Evolutionary conservation across 2,113 vertebrate species (phyloP).

Genomic region (Aptenodytes forsteri): DNA sequence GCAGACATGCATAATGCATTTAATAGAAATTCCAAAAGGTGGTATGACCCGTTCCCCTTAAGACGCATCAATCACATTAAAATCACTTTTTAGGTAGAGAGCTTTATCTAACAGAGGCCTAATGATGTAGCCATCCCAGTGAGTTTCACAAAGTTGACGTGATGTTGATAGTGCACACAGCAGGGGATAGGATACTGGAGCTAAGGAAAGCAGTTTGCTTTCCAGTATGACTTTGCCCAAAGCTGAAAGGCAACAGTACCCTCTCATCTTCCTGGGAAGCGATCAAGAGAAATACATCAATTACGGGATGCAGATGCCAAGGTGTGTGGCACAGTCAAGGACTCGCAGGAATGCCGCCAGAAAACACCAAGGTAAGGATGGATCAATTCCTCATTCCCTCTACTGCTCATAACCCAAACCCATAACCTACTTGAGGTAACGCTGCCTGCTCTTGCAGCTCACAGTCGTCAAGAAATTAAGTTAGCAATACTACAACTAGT

Average conservation of each 20-base stretch:
- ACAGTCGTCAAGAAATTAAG: neutral
- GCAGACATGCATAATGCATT: neutral
- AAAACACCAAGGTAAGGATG: neutral
- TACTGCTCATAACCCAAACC: neutral
- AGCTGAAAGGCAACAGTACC: neutral
- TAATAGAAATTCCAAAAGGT: neutral
- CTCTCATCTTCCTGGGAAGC: neutral
- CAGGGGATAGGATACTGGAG: neutral
- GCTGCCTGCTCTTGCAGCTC: neutral
- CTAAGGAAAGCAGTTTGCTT: neutral
- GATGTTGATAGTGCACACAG: neutral
- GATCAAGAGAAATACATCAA: neutral
- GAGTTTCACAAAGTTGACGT: neutral
- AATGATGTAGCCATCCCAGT: neutral
- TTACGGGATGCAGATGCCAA: neutral
- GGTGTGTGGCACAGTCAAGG: neutral
- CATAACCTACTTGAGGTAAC: neutral
- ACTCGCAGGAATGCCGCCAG: neutral
- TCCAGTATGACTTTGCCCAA: neutral
- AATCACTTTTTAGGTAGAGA: neutral
- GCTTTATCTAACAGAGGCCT: neutral
- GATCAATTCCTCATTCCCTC: neutral
- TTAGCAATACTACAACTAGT: neutral
- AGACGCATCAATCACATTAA: neutral
- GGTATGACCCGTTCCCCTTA: neutral